A percentile compares a stretch with the other conserved stretches of the same genome.
Conservation (phyloP, 1,140 invertebrate genomes). For the Brachionus manjavacas region DNA sequence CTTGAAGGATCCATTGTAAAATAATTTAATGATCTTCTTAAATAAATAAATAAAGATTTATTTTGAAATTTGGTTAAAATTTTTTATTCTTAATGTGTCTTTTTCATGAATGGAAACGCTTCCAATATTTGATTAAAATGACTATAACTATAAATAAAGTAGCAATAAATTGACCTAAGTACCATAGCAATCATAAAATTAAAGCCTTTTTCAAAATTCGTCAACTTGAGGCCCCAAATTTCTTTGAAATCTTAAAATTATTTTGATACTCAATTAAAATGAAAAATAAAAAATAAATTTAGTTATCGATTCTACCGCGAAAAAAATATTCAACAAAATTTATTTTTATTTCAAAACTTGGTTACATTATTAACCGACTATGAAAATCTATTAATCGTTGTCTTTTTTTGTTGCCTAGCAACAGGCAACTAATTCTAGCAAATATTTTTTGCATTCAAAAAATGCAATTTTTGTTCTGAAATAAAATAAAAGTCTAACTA, state of each 20-base stretch:
- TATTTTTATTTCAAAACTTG: slow-evolving; percentile 14
- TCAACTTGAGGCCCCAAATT: not conserved
- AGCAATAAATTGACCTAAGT: not conserved
- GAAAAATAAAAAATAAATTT: not conserved
- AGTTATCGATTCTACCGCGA: not conserved
- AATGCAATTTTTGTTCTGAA: slow-evolving; percentile 11
- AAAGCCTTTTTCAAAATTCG: not conserved
- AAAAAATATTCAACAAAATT: not conserved
- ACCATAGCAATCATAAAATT: not conserved
- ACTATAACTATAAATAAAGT: not conserved
- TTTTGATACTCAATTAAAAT: too few relatives aligned
- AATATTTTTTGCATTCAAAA: slow-evolving; percentile 7
- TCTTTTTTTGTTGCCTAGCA: slow-evolving; percentile 4
- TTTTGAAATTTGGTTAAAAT: too few relatives aligned
- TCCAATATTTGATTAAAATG: not conserved
- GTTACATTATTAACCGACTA: slow-evolving; percentile 27
- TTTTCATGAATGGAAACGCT: not conserved
- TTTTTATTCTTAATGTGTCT: too few relatives aligned
- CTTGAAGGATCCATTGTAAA: too few relatives aligned
- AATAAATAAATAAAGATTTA: too few relatives aligned
- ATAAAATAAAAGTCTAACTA: not conserved
- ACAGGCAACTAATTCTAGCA: not conserved
- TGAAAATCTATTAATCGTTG: slow-evolving; percentile 10
- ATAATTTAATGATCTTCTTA: too few relatives aligned
- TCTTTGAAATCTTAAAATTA: not conserved